Base-by-base conservation (phyloP, 2,888 invertebrate genomes). In the Baronia brevicornis region DNA sequence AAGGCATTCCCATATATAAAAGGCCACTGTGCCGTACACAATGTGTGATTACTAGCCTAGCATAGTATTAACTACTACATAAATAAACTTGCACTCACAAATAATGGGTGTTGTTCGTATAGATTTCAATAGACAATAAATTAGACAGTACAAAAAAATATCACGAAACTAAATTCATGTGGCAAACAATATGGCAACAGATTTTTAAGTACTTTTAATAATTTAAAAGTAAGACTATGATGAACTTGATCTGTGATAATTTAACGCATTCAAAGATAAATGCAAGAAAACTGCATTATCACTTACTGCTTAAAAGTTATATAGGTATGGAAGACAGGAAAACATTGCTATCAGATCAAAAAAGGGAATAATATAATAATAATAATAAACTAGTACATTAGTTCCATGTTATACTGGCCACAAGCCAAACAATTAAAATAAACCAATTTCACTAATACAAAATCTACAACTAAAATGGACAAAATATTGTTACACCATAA, bases 131-230 rank as follows among this genome's bases (percentile, higher is more conserved):
- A 67, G 62, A 62, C 60, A 51, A 68, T 54, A 69, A 73, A 75
- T 70, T 73, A 74, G 70, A 57, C 51, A 65, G 69, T 54, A 71
- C 60, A 69, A 64, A 66, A 77, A 72, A 66, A 73, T 75, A 79
- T 79, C 77, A 80, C 75, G 73, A 77, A 74, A 74, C 54, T 65
- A 72, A 73, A 78, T 68, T 74, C 74, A 72, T 55, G 82, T 80
- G 79, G 82, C 80, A 80, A 80, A 79, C 65, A 69, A 79, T 82
- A 84, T 84, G 82, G 82, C 80, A 80, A 73, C 77, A 74, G 79
- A 69, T 69, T 64, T 66, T 79, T 82, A 82, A 82, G 80, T 80
- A 80, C 79, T 66, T 74, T 69, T 63, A 56, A 54, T 57, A 41
- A 58, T 61, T 67, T 56, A 68, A 68, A 64, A 64, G 67, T 68